Evolutionary conservation across 2,113 vertebrate genomes (phyloP).

Genomic region (Ammodytes dubius): DNA sequence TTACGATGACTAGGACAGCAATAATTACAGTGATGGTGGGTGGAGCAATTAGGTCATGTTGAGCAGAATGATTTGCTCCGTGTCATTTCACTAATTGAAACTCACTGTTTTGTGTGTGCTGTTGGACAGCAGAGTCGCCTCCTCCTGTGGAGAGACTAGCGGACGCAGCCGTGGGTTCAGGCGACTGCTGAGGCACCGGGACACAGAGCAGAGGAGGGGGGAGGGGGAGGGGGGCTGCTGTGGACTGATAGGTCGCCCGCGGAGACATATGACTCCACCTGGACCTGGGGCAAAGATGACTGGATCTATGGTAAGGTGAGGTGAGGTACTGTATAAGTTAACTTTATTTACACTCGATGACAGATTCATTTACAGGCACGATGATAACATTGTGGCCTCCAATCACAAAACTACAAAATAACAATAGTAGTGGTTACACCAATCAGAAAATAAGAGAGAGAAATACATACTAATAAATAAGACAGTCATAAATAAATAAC

Average conservation of each 20-base stretch:
- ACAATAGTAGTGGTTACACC: no score
- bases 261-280: conserved; percentile 23
- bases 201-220: conserved; percentile 57
- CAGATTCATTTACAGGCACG: no score
- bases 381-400: no score
- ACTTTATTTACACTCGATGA: no score
- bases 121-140: conserved; percentile 67
- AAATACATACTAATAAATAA: no score
- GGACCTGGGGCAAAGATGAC: conserved; percentile 23
- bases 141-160: conserved; percentile 55
- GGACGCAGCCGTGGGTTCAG: conserved; percentile 44
- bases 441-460: no score
- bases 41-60: background rate
- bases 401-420: no score
- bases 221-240: conserved; percentile 59
- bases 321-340: no score
- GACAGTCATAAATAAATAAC: no score
- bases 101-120: conserved; percentile 82
- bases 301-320: conserved; percentile 31
- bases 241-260: conserved; percentile 18
- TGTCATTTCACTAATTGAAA: background rate
- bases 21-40: background rate
- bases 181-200: conserved; percentile 75
- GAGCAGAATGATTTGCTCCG: background rate
- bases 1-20: background rate